Conservation (phyloP, 1,140 invertebrate genomes). For the Paraescarpia echinospica region DNA sequence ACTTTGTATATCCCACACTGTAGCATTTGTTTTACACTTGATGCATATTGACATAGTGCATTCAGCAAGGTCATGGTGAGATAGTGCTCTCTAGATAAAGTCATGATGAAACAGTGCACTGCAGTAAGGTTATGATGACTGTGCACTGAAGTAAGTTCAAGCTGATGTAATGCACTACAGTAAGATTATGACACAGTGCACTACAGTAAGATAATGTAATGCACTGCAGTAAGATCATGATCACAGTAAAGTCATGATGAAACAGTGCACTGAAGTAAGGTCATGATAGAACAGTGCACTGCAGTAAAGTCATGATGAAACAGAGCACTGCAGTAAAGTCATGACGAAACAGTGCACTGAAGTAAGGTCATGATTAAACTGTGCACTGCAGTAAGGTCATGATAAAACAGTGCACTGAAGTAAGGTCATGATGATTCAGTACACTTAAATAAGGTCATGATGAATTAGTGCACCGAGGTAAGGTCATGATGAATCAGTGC, state of each 20-base stretch:
- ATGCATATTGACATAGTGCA: neutral
- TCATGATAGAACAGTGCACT: neutral
- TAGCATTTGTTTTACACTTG: too few relatives aligned
- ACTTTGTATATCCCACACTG: neutral
- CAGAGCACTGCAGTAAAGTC: neutral
- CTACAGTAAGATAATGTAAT: neutral
- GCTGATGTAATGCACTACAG: neutral
- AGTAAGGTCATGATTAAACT: neutral
- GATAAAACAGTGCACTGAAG: neutral
- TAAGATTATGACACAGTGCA: neutral
- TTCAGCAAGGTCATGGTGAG: neutral
- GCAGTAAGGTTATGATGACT: neutral
- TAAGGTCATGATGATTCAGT: too few relatives aligned
- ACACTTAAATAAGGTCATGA: too few relatives aligned
- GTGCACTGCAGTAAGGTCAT: neutral
- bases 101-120: neutral
- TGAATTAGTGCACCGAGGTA: too few relatives aligned
- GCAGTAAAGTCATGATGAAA: neutral
- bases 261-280: neutral
- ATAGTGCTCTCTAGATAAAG: neutral
- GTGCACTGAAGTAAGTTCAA: neutral
- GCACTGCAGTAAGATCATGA: neutral
- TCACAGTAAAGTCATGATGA: too few relatives aligned
- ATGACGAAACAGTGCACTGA: neutral
- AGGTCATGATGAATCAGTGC: too few relatives aligned